Evolutionary conservation across 2,797 vertebrate species (phyloP).

Genomic region (Cuculus canorus): DNA sequence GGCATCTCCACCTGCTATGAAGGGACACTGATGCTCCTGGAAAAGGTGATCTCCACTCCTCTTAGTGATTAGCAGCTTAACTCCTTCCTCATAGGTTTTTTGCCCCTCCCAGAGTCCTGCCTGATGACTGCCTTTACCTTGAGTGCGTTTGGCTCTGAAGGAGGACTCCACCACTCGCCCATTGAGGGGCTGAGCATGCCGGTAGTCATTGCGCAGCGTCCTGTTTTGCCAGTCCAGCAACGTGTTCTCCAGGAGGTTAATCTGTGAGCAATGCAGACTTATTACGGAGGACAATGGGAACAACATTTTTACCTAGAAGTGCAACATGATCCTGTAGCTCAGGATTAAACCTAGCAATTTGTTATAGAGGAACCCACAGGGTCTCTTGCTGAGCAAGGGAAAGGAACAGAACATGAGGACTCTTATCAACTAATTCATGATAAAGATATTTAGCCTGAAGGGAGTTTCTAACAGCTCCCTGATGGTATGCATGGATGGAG

Average conservation of each 20-base stretch:
- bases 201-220: conserved; percentile 87
- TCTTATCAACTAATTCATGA: background rate
- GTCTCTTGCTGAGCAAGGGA: background rate
- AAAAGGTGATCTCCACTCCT: background rate
- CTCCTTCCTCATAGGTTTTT: rapidly evolving
- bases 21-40: background rate
- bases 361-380: background rate
- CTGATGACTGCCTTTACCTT: conserved; percentile 62
- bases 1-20: background rate
- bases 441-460: background rate
- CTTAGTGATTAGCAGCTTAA: background rate
- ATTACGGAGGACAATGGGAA: rapidly evolving
- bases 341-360: rapidly evolving
- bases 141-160: conserved; percentile 73
- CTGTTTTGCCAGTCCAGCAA: conserved; percentile 85
- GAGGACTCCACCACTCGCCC: conserved; percentile 85
- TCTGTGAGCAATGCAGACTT: conserved; percentile 63
- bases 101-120: background rate
- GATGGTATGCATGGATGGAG: background rate
- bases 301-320: background rate
- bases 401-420: background rate
- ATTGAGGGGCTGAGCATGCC: conserved; percentile 85
- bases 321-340: background rate
- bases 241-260: conserved; percentile 85
- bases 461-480: background rate